Base-by-base conservation (phyloP, 2,797 vertebrate genomes). In the Chanos chanos region DNA sequence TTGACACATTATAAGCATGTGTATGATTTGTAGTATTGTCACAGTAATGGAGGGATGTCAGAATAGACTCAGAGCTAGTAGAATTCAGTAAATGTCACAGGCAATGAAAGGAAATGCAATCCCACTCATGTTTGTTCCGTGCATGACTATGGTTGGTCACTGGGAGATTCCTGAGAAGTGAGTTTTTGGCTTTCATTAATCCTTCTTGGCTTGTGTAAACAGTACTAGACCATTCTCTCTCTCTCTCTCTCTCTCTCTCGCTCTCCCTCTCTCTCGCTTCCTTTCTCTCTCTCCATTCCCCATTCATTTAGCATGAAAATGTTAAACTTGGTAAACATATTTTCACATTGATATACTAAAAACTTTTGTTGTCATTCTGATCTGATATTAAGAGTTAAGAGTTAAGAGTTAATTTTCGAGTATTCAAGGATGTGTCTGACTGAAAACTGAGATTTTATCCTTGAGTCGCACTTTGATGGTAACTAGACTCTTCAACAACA, bases 11-110 rank as follows among this genome's bases (percentile, higher is more conserved):
- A n/a, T n/a, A n/a, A n/a, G n/a, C n/a, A n/a, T 47, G 45, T 25
- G 41, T 31, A 55, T 24, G 44, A 28, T 34, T 44, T 16, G 48
- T 55, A 37, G 13, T 13, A 33, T 48, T 40, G 34, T 18, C n/a
- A n/a, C n/a, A n/a, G n/a, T n/a, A n/a, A n/a, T n/a, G n/a, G n/a
- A n/a, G n/a, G n/a, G n/a, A n/a, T n/a, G 43, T 43, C 43, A 40
- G 19, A 43, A 5, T 21, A 40, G 40, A 43, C 40, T 3, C 43
- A 40, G 7, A 37, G 40, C 41, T 55, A 47, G 64, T 43, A 28
- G 31, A 34, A 36, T 21, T 24, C 16, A 49, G 56, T 61, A 61
- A 61, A 60, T 60, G 55, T 58, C 41, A 21, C 21, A n/a, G 21
- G 44, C 47, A 58, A 44, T 34, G 12, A 56, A 24, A 18, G 51